These are phyloP conservation scores for Trichomalopsis sarcophagae DNA, from an alignment of 1,140 invertebrate species.

Conservation along the genomic window DNA sequence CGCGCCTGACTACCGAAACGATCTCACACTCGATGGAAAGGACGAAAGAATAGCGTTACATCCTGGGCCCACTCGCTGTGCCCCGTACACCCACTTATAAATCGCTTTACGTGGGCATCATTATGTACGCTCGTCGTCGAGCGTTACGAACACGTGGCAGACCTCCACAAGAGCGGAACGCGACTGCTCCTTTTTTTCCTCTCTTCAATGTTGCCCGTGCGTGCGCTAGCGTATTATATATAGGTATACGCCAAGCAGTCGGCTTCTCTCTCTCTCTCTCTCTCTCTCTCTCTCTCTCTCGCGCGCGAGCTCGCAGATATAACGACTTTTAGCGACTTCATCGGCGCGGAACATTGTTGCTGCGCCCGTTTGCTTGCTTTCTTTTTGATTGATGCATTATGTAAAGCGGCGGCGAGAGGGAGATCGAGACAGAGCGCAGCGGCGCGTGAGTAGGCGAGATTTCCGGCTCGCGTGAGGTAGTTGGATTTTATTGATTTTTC, in stretches of 20 bases:
- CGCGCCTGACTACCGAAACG: neutral
- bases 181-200: conserved; percentile 16
- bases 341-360: conserved; percentile 22
- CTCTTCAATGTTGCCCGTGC: neutral
- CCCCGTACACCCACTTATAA: neutral
- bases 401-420: neutral
- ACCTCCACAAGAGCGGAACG: neutral
- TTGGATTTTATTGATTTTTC: conserved; percentile 6
- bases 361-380: conserved; percentile 19
- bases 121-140: neutral
- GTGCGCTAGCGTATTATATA: neutral
- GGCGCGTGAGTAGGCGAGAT: conserved; percentile 6
- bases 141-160: conserved; percentile 7
- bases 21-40: neutral
- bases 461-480: conserved; percentile 16
- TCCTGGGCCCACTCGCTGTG: neutral
- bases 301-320: conserved; percentile 57
- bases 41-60: neutral
- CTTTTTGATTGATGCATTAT: conserved; percentile 12
- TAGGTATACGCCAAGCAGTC: neutral
- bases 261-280: neutral
- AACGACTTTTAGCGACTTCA: conserved; percentile 49
- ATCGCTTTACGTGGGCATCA: conserved; percentile 16
- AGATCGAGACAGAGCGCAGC: neutral
- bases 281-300: conserved; percentile 5